Conservation (phyloP, 2,797 vertebrate genomes). For the Gadopsis marmoratus region DNA sequence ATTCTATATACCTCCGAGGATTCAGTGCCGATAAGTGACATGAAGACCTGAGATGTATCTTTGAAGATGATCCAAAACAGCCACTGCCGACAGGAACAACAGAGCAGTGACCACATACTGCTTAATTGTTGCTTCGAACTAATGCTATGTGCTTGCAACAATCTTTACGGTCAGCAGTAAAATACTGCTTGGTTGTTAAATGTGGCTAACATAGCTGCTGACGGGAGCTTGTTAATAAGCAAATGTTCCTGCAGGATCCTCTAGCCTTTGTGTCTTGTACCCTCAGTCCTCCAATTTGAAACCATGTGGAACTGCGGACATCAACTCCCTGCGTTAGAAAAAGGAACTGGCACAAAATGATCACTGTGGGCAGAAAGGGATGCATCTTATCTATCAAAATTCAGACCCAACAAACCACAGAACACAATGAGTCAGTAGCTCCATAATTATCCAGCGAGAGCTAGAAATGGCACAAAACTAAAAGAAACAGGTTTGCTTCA, state of each 20-base stretch:
- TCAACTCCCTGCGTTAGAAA: neutral
- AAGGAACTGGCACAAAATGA: neutral
- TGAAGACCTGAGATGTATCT: neutral
- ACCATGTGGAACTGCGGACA: neutral
- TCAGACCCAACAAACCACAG: conserved; percentile 14
- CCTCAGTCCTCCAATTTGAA: neutral
- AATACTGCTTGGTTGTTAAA: conserved; percentile 1
- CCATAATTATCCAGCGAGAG: neutral
- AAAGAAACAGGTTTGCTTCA: conserved; percentile 12
- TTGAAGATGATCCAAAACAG: neutral
- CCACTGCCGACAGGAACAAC: neutral
- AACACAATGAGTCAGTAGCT: conserved; percentile 9
- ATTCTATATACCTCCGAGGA: neutral
- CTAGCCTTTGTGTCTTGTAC: conserved; percentile 7
- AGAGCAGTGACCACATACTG: neutral
- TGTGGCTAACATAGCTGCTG: conserved; percentile 10
- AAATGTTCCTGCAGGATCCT: conserved; percentile 8
- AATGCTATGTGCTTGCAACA: conserved; percentile 3
- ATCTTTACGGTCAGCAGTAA: neutral
- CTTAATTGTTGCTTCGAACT: neutral
- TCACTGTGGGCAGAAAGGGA: neutral
- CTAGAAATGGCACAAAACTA: conserved; percentile 10
- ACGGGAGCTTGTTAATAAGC: neutral
- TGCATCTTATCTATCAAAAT: conserved; percentile 13
- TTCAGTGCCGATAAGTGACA: neutral